Percentiles rank a stretch among this genome's conserved stretches.
Conservation (phyloP, 2,888 invertebrate genomes). For the Arge pagana region DNA sequence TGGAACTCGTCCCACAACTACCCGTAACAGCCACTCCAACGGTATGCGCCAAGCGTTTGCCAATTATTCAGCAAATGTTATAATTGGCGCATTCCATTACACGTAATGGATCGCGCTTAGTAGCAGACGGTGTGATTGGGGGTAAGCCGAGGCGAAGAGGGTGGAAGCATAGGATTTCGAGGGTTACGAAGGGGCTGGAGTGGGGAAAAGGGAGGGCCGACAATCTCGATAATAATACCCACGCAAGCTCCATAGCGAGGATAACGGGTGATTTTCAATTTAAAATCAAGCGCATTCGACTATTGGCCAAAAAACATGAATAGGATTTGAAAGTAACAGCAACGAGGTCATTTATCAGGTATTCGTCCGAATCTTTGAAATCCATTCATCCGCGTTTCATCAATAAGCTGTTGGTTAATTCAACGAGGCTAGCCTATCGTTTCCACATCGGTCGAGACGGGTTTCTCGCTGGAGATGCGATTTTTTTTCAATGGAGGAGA, state of each 20-base stretch:
- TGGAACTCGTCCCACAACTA: too few species aligned
- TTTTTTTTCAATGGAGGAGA: too few species aligned
- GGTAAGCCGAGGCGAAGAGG: conserved; percentile 34
- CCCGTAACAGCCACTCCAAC: conserved; percentile 29
- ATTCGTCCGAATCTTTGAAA: too few species aligned
- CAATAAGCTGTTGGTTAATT: too few species aligned
- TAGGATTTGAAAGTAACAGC: too few species aligned
- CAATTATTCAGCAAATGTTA: conserved; percentile 58
- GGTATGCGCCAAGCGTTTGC: conserved; percentile 44
- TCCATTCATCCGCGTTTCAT: too few species aligned
- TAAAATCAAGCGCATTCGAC: too few species aligned
- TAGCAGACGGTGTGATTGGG: conserved; percentile 54
- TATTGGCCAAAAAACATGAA: too few species aligned
- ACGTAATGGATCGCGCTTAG: conserved; percentile 57
- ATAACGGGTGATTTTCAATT: conserved; percentile 27
- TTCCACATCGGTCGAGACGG: too few species aligned
- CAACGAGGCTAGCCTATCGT: too few species aligned
- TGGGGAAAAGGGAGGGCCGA: conserved; percentile 31
- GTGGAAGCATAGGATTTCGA: conserved; percentile 8
- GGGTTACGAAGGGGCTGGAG: conserved; percentile 7
- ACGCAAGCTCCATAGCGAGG: conserved; percentile 28
- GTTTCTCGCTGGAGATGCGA: too few species aligned
- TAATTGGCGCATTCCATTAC: conserved; percentile 58
- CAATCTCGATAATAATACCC: conserved; percentile 52
- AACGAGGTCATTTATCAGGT: too few species aligned